Base-by-base conservation (phyloP, 2,113 vertebrate species). In the Notarius quadriscutis region DNA sequence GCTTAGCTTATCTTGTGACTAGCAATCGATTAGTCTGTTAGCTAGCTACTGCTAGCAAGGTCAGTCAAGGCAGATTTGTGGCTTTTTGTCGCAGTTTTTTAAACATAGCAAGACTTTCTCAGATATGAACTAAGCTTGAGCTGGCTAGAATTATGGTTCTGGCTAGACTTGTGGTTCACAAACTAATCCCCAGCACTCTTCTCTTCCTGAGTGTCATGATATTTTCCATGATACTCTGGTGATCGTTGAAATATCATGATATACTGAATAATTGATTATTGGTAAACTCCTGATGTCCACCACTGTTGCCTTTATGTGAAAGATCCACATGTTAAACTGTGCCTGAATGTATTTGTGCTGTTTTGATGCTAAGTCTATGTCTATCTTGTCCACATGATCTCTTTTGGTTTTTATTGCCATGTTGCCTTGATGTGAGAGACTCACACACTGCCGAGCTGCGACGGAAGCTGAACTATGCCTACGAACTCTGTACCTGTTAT, bases 241-340 rank as follows among this genome's bases (percentile, higher is more conserved):
- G 4, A 80, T 2, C 9, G 27, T 81, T 81, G 15, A 58, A 81
- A 81, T 60, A 81, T 81, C 14, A 3, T 69, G 25, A 51, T 51
- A 15, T 50, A 17, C 11, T 63, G 10, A 5, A 11, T 18, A 67
- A 67, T 27, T 27, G 50, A 67, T 53, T 67, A 27, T 83, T 4
- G 5, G 60, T 3, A 8, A 41, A 82, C 27, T 7, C 22, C 62
- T 27, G 15, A 8, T 27, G 22, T 27, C 48, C 30, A 69, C 63
- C 81, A 83, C 81, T 83, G 81, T 65, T 83, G 48, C 81, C 62
- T 83, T 53, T 53, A 27, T 53, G 48, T 69, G 25, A 50, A 25
- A 17, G 0, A n/a, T 30, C 63, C 9, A 22, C 8, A 58, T 20
- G 25, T 53, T 57, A 2, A 78, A 27, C 51, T 78, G 79, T 81